A percentile compares a stretch with the other conserved stretches of the same genome.
Evolutionary conservation across 1,140 invertebrate genomes (phyloP).

Genomic region (Drosophila bocki): DNA sequence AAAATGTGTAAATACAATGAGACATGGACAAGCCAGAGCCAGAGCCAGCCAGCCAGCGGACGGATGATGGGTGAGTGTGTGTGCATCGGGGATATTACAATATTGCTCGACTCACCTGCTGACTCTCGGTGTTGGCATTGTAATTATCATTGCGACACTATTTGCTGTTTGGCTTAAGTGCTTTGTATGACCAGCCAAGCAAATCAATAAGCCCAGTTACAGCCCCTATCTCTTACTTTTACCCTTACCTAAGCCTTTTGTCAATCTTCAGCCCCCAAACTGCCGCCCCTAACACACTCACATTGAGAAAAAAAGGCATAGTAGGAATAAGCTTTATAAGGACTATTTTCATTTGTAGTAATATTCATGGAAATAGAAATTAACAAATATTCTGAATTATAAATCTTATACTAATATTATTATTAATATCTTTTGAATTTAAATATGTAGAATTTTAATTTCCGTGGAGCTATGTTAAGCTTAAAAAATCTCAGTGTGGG

Average conservation of each 20-base stretch:
- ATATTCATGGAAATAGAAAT: not conserved
- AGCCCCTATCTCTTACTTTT: conserved; percentile 13
- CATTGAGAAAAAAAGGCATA: not conserved
- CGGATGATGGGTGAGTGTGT: conserved; percentile 6
- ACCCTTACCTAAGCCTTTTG: not conserved
- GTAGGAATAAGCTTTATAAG: not conserved
- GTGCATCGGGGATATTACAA: conserved; percentile 35
- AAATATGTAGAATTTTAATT: no score
- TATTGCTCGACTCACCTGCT: conserved; percentile 41
- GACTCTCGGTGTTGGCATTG: conserved; percentile 65
- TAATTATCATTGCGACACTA: conserved; percentile 83
- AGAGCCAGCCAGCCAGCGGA: not conserved
- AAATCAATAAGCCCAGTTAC: conserved; percentile 65
- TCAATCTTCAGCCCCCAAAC: not conserved
- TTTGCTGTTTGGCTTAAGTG: conserved; percentile 79
- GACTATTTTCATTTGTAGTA: no score
- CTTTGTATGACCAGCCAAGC: conserved; percentile 51
- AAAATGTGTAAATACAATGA: conserved; percentile 79
- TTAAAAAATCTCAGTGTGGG: not conserved
- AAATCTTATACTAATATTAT: no score
- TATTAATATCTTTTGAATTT: no score
- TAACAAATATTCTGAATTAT: not conserved
- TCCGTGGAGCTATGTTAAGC: no score
- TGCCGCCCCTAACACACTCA: not conserved
- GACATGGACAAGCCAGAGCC: conserved; percentile 45